Conservation (phyloP, 2,797 vertebrate genomes). For the Peromyscus attwateri region DNA sequence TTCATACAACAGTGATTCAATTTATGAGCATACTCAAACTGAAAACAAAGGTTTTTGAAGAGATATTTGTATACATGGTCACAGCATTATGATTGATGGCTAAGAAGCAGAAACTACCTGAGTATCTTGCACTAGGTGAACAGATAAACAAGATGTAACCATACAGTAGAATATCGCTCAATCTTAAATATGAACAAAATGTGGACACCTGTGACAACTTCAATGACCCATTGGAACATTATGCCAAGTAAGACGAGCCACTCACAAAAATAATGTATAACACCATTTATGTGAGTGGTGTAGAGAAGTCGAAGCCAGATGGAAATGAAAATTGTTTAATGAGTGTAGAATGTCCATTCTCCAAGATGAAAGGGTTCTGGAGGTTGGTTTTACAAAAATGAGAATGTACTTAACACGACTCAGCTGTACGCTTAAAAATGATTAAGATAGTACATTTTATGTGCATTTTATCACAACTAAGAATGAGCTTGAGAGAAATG, state of each 20-base stretch:
- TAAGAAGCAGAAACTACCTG: background rate
- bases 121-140: background rate
- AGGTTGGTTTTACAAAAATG: conserved; percentile 25
- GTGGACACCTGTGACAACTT: background rate
- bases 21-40: background rate
- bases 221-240: background rate
- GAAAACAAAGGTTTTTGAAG: background rate
- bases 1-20: background rate
- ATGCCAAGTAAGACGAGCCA: background rate
- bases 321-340: background rate
- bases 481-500: background rate
- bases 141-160: background rate
- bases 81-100: background rate
- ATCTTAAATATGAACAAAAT: background rate
- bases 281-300: background rate
- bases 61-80: background rate
- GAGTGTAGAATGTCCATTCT: conserved; percentile 17
- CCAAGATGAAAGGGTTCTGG: conserved; percentile 20
- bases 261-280: background rate
- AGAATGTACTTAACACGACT: conserved; percentile 5
- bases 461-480: background rate
- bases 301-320: background rate
- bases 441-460: background rate
- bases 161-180: background rate
- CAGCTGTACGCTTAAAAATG: background rate